Evolutionary conservation across 2,888 invertebrate species (phyloP), one percentile per base, ranked within the genome.

Genomic region (Hyles lineata): DNA sequence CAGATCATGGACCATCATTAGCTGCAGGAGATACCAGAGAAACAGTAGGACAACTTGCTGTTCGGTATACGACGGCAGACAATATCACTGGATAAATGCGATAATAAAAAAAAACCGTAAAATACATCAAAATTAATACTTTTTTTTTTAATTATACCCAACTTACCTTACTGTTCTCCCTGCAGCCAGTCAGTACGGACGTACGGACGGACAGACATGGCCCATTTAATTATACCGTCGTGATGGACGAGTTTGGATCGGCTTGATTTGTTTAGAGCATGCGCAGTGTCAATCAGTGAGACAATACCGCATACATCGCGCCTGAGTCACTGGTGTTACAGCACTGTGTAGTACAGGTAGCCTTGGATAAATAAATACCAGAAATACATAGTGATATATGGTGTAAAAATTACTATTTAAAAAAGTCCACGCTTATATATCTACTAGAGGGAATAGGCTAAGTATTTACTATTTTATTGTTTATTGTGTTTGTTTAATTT

Each of bases 191-290:
- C 75, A 79, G 77, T 79, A 73, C 77, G 76, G 73, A 61, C 76
- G 73, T 73, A 76, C 76, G 75, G 75, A 80, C 79, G 73, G 78
- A 80, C 80, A 81, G 81, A 85, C 86, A 82, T 83, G 84, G 85
- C 81, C 83, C 82, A 81, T 86, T 85, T 89, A 86, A 88, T 90
- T 89, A 90, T 84, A 81, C 76, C 84, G 78, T 90, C 90, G 90
- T 90, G 90, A 90, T 88, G 83, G 81, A 80, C 87, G 83, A 87
- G 86, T 90, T 90, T 89, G 84, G 83, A 84, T 84, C 82, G 79
- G 76, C 75, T 72, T 77, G 78, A 82, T 85, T 80, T 80, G 81
- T 83, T 84, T 81, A 80, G 81, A 77, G 43, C 78, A 63, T 77
- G 77, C 71, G 76, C 79, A 76, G 84, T 85, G 87, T 88, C 87